phyloP scores from a whole-genome alignment of 2,797 vertebrate genomes.

The Etheostoma perlongum region DNA sequence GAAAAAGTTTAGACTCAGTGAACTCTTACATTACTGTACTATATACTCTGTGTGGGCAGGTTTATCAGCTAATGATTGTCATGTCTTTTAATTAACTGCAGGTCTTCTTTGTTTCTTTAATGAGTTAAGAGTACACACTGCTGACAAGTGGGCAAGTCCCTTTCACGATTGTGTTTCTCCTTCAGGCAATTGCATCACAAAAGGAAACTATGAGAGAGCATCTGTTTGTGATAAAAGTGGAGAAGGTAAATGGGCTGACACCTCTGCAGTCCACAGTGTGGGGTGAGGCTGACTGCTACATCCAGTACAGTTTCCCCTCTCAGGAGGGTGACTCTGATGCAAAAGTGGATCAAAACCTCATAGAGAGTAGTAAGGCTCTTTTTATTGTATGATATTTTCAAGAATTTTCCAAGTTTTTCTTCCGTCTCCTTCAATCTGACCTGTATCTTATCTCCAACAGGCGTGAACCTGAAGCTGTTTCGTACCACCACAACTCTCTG shows the following conservation, averaged over 20 bases:
- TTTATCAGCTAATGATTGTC: not conserved
- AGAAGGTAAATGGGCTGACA: slow-evolving; percentile 88
- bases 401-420: not conserved
- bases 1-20: no score
- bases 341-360: slow-evolving; percentile 66
- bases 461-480: slow-evolving; percentile 85
- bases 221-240: slow-evolving; percentile 90
- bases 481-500: slow-evolving; percentile 92
- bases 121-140: not conserved
- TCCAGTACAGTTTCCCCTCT: slow-evolving; percentile 93
- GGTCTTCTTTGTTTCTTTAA: not conserved
- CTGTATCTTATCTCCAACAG: slow-evolving; percentile 56
- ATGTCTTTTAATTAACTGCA: not conserved
- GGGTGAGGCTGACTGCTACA: slow-evolving; percentile 97
- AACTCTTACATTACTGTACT: no score
- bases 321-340: slow-evolving; percentile 74
- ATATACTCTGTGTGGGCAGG: not conserved
- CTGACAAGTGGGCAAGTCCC: not conserved
- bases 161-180: slow-evolving; percentile 30
- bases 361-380: slow-evolving; percentile 83
- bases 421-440: slow-evolving; percentile 10
- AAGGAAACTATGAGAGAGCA: slow-evolving; percentile 86
- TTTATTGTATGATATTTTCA: not conserved
- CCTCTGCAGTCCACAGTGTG: slow-evolving; percentile 95
- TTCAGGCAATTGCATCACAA: slow-evolving; percentile 67